Conservation (phyloP, 2,888 invertebrate species). For the Periphyllus acericola region DNA sequence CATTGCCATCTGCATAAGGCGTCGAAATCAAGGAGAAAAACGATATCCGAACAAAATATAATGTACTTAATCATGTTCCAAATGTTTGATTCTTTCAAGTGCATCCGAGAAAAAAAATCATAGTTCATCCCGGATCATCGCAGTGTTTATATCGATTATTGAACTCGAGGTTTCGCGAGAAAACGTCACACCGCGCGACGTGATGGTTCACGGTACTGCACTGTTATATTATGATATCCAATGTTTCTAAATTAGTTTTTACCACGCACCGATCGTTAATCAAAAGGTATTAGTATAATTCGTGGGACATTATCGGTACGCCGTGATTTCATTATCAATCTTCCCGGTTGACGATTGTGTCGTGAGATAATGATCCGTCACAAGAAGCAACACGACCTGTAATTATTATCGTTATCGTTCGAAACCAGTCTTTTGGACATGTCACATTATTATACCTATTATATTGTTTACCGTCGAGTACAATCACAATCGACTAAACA, state of each 20-base stretch:
- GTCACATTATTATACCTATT: constrained; percentile 19
- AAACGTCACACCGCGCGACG: background rate
- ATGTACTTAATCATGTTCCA: no score
- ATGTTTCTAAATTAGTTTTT: constrained; percentile 13
- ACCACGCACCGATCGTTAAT: constrained; percentile 7
- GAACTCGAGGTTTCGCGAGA: background rate
- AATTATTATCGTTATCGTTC: constrained; percentile 20
- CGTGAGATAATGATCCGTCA: constrained; percentile 45
- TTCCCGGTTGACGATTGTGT: background rate
- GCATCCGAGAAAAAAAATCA: no score
- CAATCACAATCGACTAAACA: background rate
- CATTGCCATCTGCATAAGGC: no score
- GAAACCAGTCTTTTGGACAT: constrained; percentile 31
- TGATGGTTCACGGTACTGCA: background rate
- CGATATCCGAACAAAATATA: no score
- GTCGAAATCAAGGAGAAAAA: no score
- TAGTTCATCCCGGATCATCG: no score
- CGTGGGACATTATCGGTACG: background rate
- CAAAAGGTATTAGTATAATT: constrained; percentile 28
- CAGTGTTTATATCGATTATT: background rate
- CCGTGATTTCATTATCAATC: background rate
- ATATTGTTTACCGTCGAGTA: background rate
- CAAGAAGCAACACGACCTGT: constrained; percentile 24
- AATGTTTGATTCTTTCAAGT: no score
- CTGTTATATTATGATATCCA: background rate